Evolutionary conservation across 2,888 invertebrate genomes (phyloP), one percentile per base, ranked within the genome.

Genomic region (Euplexia lucipara): DNA sequence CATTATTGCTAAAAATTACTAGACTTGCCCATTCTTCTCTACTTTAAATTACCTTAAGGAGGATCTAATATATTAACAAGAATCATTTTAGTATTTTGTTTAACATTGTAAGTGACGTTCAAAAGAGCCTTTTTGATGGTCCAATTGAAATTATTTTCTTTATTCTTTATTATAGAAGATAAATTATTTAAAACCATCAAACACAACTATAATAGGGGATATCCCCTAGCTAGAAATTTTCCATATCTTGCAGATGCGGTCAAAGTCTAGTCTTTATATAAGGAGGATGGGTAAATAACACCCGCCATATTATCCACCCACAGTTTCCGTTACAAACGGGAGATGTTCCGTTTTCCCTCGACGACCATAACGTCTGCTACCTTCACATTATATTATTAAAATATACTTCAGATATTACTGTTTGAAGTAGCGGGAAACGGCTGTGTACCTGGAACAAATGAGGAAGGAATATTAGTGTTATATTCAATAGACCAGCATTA

Each of bases 361-460:
- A 60, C 57, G 12, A 39, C 22, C 58, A 63, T 70, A 32, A 18
- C 48, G 45, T 47, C n/a, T 34, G 45, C 45, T 76, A 54, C 52
- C 35, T 71, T 48, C 73, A 53, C 48, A 34, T 47, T 60, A 60
- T 65, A 64, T 57, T 57, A 57, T 45, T 60, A 42, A 76, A 59
- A 53, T 60, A 20, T 53, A 70, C 44, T 73, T 18, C 7, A 39
- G 37, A 39, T 59, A 56, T 44, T 75, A 48, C 47, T 44, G 44
- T 18, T 10, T 16, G 10, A 20, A 32, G 52, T 18, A 42, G 20
- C 64, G 32, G 70, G 30, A 47, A 35, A 14, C 20, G 7, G 42
- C 8, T 35, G 49, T 34, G 53, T 76, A 76, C 76, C 76, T 76
- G 79, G 8, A 76, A 76, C 70, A 70, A 76, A 58, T 22, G 5